These are phyloP conservation scores for Alaudala cheleensis DNA, from an alignment of 2,113 vertebrate species.

Conservation along the genomic window DNA sequence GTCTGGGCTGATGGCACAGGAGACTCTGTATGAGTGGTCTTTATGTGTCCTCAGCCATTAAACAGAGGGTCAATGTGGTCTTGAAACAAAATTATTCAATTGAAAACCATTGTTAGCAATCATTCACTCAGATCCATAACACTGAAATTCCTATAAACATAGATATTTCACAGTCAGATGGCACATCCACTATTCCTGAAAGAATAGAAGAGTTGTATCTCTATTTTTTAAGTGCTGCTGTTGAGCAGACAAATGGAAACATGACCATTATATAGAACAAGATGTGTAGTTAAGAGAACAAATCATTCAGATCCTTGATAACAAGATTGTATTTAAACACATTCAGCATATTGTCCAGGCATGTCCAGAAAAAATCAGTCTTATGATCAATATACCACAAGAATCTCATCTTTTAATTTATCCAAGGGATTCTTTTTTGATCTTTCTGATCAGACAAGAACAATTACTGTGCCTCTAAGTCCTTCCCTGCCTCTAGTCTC, in stretches of 20 bases:
- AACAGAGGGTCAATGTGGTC: not conserved
- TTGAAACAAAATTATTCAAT: not conserved
- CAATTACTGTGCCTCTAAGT: constrained; percentile 33
- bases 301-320: not conserved
- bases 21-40: not conserved
- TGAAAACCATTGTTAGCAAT: not conserved
- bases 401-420: constrained; percentile 3
- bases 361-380: constrained; percentile 28
- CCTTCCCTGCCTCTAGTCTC: not conserved
- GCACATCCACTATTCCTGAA: not conserved
- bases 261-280: not conserved
- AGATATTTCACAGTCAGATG: not conserved
- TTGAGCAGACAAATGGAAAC: constrained; percentile 3
- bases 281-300: not conserved
- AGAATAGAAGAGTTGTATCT: not conserved
- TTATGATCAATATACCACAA: constrained; percentile 11
- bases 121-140: not conserved
- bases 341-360: not conserved
- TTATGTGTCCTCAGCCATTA: not conserved
- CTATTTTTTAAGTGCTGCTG: not conserved
- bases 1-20: not conserved
- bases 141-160: not conserved
- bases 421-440: constrained; percentile 1
- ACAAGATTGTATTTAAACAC: not conserved
- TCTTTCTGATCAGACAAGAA: constrained; percentile 38